Percentiles rank a stretch among this genome's conserved stretches.
These are phyloP conservation scores for Hypocryptadius cinnamomeus DNA, from an alignment of 2,113 vertebrate species.

Conservation along the genomic window DNA sequence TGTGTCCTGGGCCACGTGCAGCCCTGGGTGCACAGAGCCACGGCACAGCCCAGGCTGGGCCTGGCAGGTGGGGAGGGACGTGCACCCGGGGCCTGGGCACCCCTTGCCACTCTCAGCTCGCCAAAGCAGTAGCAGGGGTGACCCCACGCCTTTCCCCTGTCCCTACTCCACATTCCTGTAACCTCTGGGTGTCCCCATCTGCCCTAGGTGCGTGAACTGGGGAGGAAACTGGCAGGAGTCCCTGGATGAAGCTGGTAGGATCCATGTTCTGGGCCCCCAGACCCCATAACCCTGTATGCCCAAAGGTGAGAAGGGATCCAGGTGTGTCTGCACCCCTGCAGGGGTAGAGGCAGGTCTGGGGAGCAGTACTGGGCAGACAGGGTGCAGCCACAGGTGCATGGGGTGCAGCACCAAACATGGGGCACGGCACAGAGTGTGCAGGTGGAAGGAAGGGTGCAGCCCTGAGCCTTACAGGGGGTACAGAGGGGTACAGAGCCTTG, in stretches of 20 bases:
- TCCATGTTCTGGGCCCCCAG: rapidly evolving
- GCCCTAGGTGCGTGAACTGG: background rate
- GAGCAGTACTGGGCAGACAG: too few relatives aligned
- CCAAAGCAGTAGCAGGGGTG: too few relatives aligned
- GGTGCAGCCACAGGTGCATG: background rate
- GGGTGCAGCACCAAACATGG: background rate
- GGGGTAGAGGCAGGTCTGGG: background rate
- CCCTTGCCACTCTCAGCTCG: background rate
- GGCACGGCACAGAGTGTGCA: background rate
- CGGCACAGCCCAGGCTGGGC: background rate
- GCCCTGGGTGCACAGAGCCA: rapidly evolving
- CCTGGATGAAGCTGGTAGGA: background rate
- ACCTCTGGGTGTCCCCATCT: background rate
- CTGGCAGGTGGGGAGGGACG: too few relatives aligned
- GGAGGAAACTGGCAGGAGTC: background rate
- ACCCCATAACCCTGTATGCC: too few relatives aligned
- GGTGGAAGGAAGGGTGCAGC: background rate
- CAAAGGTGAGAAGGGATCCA: background rate
- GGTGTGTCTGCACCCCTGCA: background rate
- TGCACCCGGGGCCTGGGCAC: background rate
- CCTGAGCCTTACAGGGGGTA: background rate
- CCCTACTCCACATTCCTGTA: background rate
- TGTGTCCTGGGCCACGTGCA: background rate
- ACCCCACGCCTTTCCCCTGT: background rate
- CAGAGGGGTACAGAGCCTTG: background rate